A percentile compares a stretch with the other conserved stretches of the same genome.
Conservation (phyloP, 92 coral and sea anemone genomes). For the Epizoanthus fatuus region DNA sequence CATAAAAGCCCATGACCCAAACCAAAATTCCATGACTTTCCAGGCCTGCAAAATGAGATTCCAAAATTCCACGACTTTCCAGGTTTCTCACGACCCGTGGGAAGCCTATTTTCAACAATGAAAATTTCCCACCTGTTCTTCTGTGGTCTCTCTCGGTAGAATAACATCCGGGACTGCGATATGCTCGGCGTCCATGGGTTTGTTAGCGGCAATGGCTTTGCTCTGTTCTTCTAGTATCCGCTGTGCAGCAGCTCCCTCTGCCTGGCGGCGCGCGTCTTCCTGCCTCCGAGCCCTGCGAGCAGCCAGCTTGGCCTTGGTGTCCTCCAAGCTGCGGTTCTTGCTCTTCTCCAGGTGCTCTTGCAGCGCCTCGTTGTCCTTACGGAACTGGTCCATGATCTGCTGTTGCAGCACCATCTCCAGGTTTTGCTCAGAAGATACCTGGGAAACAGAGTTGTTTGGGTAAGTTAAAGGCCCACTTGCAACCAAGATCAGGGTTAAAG, state of each 20-base stretch:
- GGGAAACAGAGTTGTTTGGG: background rate
- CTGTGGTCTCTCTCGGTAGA: slow-evolving; percentile 91
- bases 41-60: no score
- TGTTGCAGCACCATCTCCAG: slow-evolving; percentile 97
- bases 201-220: slow-evolving; percentile 90
- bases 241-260: slow-evolving; percentile 95
- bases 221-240: slow-evolving; percentile 97
- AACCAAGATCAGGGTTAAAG: no score
- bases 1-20: no score
- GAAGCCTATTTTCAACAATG: background rate
- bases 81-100: no score
- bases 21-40: no score
- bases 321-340: slow-evolving; percentile 84
- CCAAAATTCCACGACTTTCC: no score
- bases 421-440: slow-evolving; percentile 82
- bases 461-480: background rate
- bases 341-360: slow-evolving; percentile 83
- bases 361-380: slow-evolving; percentile 91
- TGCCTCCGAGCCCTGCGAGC: slow-evolving; percentile 99
- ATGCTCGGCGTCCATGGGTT: slow-evolving; percentile 91
- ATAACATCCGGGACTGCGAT: slow-evolving; percentile 90
- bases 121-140: slow-evolving; percentile 81
- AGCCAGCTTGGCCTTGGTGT: slow-evolving; percentile 95
- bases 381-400: slow-evolving; percentile 98
- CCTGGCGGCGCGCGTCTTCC: slow-evolving; percentile 95